Evolutionary conservation across 2,113 vertebrate genomes (phyloP), one percentile per base, ranked within the genome.

Genomic region (Symphodus melops): DNA sequence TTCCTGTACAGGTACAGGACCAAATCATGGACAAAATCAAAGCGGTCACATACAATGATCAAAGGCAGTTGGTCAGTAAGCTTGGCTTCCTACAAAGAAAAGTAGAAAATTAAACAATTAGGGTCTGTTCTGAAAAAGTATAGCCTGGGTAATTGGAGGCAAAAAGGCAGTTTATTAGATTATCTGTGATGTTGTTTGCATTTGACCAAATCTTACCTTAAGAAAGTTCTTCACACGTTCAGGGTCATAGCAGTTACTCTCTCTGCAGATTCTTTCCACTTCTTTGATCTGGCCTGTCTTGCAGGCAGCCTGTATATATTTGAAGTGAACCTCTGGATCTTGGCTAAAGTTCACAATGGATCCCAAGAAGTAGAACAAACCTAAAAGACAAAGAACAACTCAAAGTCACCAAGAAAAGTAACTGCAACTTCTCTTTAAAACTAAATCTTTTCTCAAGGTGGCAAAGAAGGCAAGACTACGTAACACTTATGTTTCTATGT

Each of bases 271-370:
- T 93, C 98, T 95, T 92, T 99, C 98, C 83, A 99, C 98, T 87
- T 99, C 98, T 93, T 99, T 99, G 82, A 99, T 99, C 72, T 99
- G 98, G 13, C 98, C 98, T 2, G 98, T 99, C 90, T 99, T 99
- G 79, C 98, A 99, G 0, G 98, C 98, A 16, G 98, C 98, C 89
- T 99, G 98, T 84, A 99, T 99, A 52, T 99, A 99, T 85, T 99
- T 99, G 93, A 99, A 99, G 90, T 99, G 98, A 41, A 99, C 98
- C 81, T 99, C 98, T 86, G 98, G 97, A 88, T 99, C 98, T 93
- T 99, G 98, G 90, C 98, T 99, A 88, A 99, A 99, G 95, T 99
- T 99, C 72, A 99, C 98, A 89, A 99, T 99, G 39, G 98, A 99
- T 64, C 98, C 98, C 95, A 99, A 90, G 91, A 99, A 99, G 91